Base-by-base conservation (phyloP, 92 coral and sea anemone species). In the Porites lobata region DNA sequence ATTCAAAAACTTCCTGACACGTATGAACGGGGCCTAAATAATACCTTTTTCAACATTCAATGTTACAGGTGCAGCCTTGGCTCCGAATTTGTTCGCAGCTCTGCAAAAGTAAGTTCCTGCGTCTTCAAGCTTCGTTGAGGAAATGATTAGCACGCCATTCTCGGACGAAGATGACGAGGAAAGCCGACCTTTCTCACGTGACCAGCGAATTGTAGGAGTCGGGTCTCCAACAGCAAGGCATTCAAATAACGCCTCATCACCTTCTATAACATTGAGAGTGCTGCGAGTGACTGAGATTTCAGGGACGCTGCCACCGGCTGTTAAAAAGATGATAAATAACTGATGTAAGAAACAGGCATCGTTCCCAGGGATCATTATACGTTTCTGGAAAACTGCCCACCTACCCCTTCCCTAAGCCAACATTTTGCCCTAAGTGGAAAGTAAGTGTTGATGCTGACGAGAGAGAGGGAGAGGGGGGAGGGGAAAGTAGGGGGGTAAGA, bases 241-340 rank as follows among this genome's bases (percentile, higher is more conserved):
- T 61, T 93, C 85, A 79, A 97, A 90, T 76, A 84, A 88, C 69
- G 98, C 96, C 69, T 89, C 91, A 59, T 94, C 90, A 67, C 98
- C 98, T 89, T 97, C 98, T 6, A 75, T 76, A 6, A 95, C 96
- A 57, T 89, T 76, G 59, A 95, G 91, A 10, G 85, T 69, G 18
- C 83, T 89, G 81, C 95, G 97, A 50, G 76, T 72, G 17, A 95
- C 91, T 17, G 84, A 72, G 1, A 94, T 94, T 9, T 76, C 81
- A 43, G 99, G 99, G 2, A 90, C 90, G 69, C 97, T 95, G 7
- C 98, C 98, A 9, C 96, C 94, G 72, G 98, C 99, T 97, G 69
- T 15, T 63, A 26, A 56, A 66, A 32, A 59, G 6, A n/a, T 13
- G 32, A 72, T 50, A 14, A 32, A 32, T 32, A 4, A 32, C 6